Evolutionary conservation across 2,888 invertebrate species (phyloP), one percentile per base, ranked within the genome.

Genomic region (Augochlorella aurata): DNA sequence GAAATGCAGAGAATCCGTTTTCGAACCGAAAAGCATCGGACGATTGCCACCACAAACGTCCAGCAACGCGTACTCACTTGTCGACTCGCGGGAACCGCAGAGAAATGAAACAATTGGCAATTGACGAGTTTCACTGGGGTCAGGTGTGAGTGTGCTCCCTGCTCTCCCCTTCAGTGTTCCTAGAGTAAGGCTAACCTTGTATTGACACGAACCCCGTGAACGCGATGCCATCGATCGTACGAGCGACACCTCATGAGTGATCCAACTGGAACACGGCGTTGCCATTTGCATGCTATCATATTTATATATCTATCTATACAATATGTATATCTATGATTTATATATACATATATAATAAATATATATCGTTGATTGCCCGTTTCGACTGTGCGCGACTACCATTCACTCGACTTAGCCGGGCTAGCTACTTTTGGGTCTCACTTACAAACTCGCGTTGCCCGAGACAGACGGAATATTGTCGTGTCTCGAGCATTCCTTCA

Each of bases 81-180:
- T 72, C 70, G 47, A 68, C 72, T 61, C 47, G 29, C 38, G 45
- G 16, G 29, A 18, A 72, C 69, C 61, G 50, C 49, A 79, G 52
- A 63, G 12, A 65, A 68, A 58, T 54, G 47, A 74, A 76, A 84
- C 85, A 92, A 92, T 93, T 93, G 91, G 91, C 91, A 92, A 92
- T 92, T 89, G 91, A 89, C 90, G 89, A 92, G 91, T 93, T 93
- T 93, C 93, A 93, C 89, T 93, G 93, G 93, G 93, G 92, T 93
- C 93, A 92, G 93, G 93, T 93, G 91, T 92, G 92, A 93, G 91
- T 93, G 92, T 93, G 90, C 89, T 91, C 90, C 92, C 91, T 84
- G 91, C 91, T 92, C 91, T 92, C 88, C 91, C 66, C 89, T 89
- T 92, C 90, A 87, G 87, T 93, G 92, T 92, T 93, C 84, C 90